A percentile compares a stretch with the other conserved stretches of the same genome.
Evolutionary conservation across 2,113 vertebrate species (phyloP).

Genomic region (Hepsetus odoe): DNA sequence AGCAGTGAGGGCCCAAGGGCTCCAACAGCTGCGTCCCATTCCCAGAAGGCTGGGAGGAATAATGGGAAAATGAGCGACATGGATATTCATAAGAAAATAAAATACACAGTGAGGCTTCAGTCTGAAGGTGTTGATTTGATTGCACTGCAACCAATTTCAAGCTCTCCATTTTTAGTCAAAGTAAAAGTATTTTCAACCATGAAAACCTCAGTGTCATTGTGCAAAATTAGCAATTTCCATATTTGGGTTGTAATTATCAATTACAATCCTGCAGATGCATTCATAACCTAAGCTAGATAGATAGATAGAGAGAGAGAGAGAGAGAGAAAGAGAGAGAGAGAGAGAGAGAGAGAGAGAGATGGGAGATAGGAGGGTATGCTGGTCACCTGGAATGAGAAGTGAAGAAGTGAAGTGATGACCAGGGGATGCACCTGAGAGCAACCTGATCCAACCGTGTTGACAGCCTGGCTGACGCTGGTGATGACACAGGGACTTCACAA

Average conservation of each 20-base stretch:
- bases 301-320: slow-evolving; percentile 8
- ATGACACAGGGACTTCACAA: slow-evolving; percentile 23
- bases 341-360: slow-evolving; percentile 61
- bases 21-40: slow-evolving; percentile 38
- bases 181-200: no score
- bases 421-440: slow-evolving; percentile 49
- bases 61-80: not conserved
- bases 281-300: not conserved
- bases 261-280: no score
- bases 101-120: no score
- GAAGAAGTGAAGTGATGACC: not conserved
- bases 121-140: not conserved
- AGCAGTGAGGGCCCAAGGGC: slow-evolving; percentile 14
- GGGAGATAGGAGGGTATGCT: slow-evolving; percentile 27
- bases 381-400: not conserved
- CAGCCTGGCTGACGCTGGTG: not conserved
- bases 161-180: no score
- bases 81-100: not conserved
- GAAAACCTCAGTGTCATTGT: no score
- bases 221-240: no score
- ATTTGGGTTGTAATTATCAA: no score
- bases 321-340: not conserved
- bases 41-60: slow-evolving; percentile 4
- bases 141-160: not conserved
- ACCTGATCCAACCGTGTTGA: slow-evolving; percentile 51